Evolutionary conservation across 2,797 vertebrate genomes (phyloP), one percentile per base, ranked within the genome.

Genomic region (Luscinia luscinia): DNA sequence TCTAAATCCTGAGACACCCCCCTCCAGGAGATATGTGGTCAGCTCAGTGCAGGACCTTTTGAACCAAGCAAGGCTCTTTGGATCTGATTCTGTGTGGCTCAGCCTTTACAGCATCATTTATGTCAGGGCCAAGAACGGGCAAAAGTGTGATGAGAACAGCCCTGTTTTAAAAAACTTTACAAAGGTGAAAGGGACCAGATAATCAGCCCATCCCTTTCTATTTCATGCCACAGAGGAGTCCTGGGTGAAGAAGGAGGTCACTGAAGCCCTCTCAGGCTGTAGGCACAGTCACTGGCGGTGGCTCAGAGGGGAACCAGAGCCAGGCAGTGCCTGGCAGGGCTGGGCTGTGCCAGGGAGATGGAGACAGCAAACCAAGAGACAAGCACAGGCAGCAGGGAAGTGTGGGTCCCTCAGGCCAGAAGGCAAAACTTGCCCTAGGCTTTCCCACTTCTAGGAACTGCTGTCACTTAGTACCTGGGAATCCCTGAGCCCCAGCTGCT

Each of bases 301-400:
- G 95, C 61, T 95, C 94, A 94, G 84, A 2, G 9, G 72, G 88
- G 93, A 93, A n/a, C 80, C 91, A 86, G 86, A 82, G 83, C 59
- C 81, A 22, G 66, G 78, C 79, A 14, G 20, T n/a, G 63, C 75
- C 72, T 8, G 62, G 84, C 81, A 70, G 80, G 79, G 88, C 68
- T 9, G 9, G 61, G 72, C 78, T 49, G 10, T 0, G 15, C 55
- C 88, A 84, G 66, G 69, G 78, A 77, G 79, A 84, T 51, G 85
- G 84, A 88, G 76, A 63, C 72, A 57, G 51, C 74, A 43, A 62
- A 82, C 43, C 61, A 46, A 79, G 81, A 79, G 19, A 67, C n/a
- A 76, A 45, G 34, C 2, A 15, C 1, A 19, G 46, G 43, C 64
- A 48, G 18, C 30, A 24, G 4, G 84, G 16, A 89, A 48, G 32